phyloP scores from a whole-genome alignment of 37 sponge, comb jelly and placozoan species.

The Aplysina aerophoba region DNA sequence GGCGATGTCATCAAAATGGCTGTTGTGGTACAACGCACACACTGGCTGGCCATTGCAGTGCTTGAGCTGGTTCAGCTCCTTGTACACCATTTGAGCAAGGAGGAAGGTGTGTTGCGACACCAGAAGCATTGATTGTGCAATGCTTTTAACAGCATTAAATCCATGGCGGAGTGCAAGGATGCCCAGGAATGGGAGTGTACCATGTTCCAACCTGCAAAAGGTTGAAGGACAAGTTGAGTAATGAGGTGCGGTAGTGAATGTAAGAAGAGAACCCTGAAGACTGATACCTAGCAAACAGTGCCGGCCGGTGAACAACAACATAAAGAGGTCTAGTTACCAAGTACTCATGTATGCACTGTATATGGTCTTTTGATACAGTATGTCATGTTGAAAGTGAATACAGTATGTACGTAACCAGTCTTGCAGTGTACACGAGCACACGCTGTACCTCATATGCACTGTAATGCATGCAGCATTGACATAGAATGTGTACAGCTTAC shows the following conservation, averaged over 20 bases:
- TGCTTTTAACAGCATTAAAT: slow-evolving; percentile 58
- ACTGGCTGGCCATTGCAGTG: slow-evolving; percentile 76
- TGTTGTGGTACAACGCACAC: slow-evolving; percentile 61
- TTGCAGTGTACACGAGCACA: too few relatives aligned
- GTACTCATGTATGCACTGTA: neutral
- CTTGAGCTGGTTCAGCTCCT: slow-evolving; percentile 32
- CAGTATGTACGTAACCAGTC: neutral
- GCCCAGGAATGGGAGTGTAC: slow-evolving; percentile 86
- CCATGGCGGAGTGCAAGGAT: slow-evolving; percentile 88
- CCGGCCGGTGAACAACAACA: too few relatives aligned
- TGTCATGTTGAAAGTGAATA: neutral
- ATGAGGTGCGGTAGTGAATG: too few relatives aligned
- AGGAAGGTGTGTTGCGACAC: slow-evolving; percentile 74
- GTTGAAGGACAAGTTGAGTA: neutral
- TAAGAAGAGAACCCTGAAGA: too few relatives aligned
- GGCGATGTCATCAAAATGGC: slow-evolving; percentile 32
- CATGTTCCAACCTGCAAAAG: slow-evolving; percentile 80
- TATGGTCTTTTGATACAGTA: neutral
- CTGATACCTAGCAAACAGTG: too few relatives aligned
- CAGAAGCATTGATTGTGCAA: slow-evolving; percentile 56
- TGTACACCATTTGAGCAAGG: slow-evolving; percentile 53
- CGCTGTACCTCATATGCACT: too few relatives aligned
- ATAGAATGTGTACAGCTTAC: too few relatives aligned
- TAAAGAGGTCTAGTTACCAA: too few relatives aligned
- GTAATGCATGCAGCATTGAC: too few relatives aligned